These are phyloP conservation scores for Phyllotreta striolata DNA, from an alignment of 2,888 invertebrate species.

Conservation along the genomic window DNA sequence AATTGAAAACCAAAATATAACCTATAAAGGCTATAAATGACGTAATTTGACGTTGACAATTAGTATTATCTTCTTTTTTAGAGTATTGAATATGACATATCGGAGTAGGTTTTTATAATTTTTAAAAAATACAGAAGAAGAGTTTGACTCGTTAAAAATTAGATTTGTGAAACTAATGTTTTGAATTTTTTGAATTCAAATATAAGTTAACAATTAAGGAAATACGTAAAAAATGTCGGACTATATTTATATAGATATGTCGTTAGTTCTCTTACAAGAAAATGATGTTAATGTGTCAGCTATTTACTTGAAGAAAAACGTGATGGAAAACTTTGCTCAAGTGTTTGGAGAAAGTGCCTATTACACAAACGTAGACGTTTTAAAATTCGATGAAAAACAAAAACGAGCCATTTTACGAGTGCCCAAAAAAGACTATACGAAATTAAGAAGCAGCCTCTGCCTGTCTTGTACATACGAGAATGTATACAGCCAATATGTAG, in stretches of 20 bases:
- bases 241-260: constrained; percentile 66
- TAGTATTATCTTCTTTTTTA: too few relatives aligned
- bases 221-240: constrained; percentile 48
- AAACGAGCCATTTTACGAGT: constrained; percentile 67
- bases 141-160: too few relatives aligned
- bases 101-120: too few relatives aligned
- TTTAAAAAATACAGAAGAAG: too few relatives aligned
- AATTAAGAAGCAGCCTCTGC: constrained; percentile 67
- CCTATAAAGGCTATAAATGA: too few relatives aligned
- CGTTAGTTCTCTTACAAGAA: constrained; percentile 63
- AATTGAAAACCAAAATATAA: too few relatives aligned
- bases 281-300: constrained; percentile 59
- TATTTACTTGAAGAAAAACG: constrained; percentile 67
- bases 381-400: constrained; percentile 64
- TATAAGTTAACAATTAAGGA: too few relatives aligned
- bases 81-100: too few relatives aligned
- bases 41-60: too few relatives aligned
- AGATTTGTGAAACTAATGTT: too few relatives aligned
- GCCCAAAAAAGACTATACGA: constrained; percentile 64
- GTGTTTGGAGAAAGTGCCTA: constrained; percentile 69
- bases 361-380: constrained; percentile 64
- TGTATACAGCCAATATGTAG: constrained; percentile 63
- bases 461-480: constrained; percentile 63
- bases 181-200: too few relatives aligned
- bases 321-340: constrained; percentile 63